Base-by-base conservation (phyloP, 1,140 invertebrate genomes). In the Gerris buenoi region DNA sequence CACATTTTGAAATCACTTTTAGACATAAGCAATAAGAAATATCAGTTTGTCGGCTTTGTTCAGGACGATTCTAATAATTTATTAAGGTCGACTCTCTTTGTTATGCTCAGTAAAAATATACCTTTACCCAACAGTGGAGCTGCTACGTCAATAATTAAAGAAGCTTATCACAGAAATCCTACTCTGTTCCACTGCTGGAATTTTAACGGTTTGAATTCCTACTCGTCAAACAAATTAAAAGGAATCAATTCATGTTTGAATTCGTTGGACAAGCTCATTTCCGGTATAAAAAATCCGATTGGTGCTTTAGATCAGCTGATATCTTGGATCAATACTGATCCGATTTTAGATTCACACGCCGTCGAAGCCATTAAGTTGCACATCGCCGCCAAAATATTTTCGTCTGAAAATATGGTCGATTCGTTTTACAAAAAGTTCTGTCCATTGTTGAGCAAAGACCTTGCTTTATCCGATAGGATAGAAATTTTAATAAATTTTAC, bases 321-420 rank as follows among this genome's bases (percentile, higher is more conserved):
- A 2, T 65, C 71, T 10, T 67, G 76, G 14, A 71, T 82, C n/a
- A 82, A 82, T 72, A 70, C 73, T 60, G 76, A 78, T 64, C 70
- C 72, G 18, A 71, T 71, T 2, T 69, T 78, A 70, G 81, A 82
- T 68, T 65, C 79, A 18, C 74, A 76, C 27, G 70, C 81, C 22
- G 76, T 81, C 74, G 81, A 83, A 74, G 81, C 79, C 27, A 72
- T 81, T 22, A 82, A 82, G 70, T 71, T 82, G 22, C 75, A 81
- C 68, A 81, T 82, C 80, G 71, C 81, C 57, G 71, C 77, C 23
- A 71, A 74, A 57, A 75, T 76, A 2, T 72, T 79, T 27, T 25
- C 62, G 5, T 25, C 15, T 60, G 58, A 25, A 60, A 22, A 10
- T 14, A 13, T 60, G 18, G 33, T 46, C 18, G 33, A 46, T 46